Evolutionary conservation across 2,797 vertebrate species (phyloP), one percentile per base, ranked within the genome.

Genomic region (Harpagifer antarcticus): DNA sequence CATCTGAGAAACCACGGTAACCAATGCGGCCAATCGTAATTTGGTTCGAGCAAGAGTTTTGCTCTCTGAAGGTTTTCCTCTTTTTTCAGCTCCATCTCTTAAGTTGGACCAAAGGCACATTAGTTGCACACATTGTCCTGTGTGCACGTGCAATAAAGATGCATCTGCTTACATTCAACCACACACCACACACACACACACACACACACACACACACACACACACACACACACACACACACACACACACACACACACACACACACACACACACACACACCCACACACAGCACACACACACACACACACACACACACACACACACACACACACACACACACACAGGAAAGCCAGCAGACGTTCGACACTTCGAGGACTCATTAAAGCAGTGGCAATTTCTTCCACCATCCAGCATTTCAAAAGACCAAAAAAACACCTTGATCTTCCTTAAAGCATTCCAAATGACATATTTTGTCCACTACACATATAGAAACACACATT

Each of bases 81-180:
- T 78, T 78, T 76, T 60, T 31, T 49, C 3, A 27, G 79, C 72
- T 81, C 88, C 85, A 91, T 90, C 86, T 91, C 87, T 83, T 73
- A 44, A 49, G 50, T 87, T 88, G 85, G 73, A 81, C 72, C 64
- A 54, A 74, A 81, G 83, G 76, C 66, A 42, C 47, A 31, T 23
- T 42, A 45, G 42, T 76, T 20, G n/a, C 48, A 19, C 27, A 19
- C 23, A 76, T 50, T 48, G 69, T 60, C 59, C 54, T 56, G 43
- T 55, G 52, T 12, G 52, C 55, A 62, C 47, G 54, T 1, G 5
- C 59, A 73, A 56, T 63, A 61, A 76, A 66, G 58, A 60, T 42
- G 53, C 43, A 70, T 72, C 45, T 9, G 58, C 53, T 16, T 23
- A 68, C 31, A 55, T n/a, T 55, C 33, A 72, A 40, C 23, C 23